Conservation (phyloP, 2,113 vertebrate species). For the Collichthys lucidus region DNA sequence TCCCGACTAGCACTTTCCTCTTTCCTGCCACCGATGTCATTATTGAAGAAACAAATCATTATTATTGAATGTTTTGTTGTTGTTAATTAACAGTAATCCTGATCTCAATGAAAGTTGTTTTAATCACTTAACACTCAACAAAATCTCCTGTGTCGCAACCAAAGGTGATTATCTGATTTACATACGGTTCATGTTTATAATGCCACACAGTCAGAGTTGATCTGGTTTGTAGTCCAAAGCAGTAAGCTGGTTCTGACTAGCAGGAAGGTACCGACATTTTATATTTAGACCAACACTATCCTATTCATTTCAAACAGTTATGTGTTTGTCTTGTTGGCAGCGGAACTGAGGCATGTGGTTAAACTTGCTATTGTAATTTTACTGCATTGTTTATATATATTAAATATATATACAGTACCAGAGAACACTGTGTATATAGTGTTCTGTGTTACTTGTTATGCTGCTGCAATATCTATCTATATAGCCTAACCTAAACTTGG, state of each 20-base stretch:
- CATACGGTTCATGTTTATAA: background rate
- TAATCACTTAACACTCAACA: background rate
- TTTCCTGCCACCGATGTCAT: background rate
- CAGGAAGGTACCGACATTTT: background rate
- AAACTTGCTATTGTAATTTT: background rate
- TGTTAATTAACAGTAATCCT: background rate
- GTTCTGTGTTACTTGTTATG: no score
- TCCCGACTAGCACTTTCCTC: background rate
- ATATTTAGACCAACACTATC: background rate
- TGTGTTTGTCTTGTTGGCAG: background rate
- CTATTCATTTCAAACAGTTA: background rate
- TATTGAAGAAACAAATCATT: background rate
- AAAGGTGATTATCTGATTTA: slow-evolving; percentile 1
- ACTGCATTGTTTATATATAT: no score
- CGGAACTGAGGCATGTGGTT: background rate
- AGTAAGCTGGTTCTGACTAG: background rate
- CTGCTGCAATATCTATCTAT: no score
- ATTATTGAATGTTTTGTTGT: background rate
- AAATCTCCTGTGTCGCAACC: background rate
- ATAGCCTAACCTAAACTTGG: background rate
- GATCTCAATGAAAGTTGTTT: background rate
- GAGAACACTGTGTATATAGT: no score
- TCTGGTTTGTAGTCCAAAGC: background rate
- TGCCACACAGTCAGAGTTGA: background rate
- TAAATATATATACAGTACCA: no score